Percentiles rank a stretch among this genome's conserved stretches.
These are phyloP conservation scores for Minunthozetes semirufus DNA, from an alignment of 2,888 invertebrate genomes.

Conservation along the genomic window DNA sequence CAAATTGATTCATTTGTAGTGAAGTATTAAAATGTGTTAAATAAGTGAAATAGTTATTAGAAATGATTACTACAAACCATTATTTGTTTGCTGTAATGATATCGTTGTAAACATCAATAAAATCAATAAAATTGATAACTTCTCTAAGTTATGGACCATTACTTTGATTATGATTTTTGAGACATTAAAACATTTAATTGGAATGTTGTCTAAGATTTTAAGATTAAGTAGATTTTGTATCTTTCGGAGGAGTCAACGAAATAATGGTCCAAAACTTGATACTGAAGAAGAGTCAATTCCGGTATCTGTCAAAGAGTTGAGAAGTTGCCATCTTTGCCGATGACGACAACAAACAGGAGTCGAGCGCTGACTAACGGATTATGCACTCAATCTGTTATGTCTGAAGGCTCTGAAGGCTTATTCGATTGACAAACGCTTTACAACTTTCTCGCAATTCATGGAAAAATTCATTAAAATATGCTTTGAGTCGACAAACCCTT, in stretches of 20 bases:
- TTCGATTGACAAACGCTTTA: neutral
- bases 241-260: neutral
- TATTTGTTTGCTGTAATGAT: neutral
- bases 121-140: neutral
- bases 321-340: conserved; percentile 18
- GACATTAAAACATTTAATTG: neutral
- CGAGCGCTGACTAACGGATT: neutral
- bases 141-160: conserved; percentile 15
- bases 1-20: too few relatives aligned
- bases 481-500: too few relatives aligned
- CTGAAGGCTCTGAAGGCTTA: neutral
- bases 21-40: too few relatives aligned
- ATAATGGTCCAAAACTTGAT: neutral
- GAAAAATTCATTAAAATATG: too few relatives aligned
- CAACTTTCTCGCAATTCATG: too few relatives aligned
- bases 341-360: conserved; percentile 17
- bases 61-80: neutral
- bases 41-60: too few relatives aligned
- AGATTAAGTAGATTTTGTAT: neutral
- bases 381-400: too few relatives aligned
- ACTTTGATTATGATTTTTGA: neutral
- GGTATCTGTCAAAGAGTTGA: neutral
- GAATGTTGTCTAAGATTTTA: neutral
- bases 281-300: neutral
- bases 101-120: neutral